Evolutionary conservation across 2,113 vertebrate genomes (phyloP).

Genomic region (Anthoscopus minutus): DNA sequence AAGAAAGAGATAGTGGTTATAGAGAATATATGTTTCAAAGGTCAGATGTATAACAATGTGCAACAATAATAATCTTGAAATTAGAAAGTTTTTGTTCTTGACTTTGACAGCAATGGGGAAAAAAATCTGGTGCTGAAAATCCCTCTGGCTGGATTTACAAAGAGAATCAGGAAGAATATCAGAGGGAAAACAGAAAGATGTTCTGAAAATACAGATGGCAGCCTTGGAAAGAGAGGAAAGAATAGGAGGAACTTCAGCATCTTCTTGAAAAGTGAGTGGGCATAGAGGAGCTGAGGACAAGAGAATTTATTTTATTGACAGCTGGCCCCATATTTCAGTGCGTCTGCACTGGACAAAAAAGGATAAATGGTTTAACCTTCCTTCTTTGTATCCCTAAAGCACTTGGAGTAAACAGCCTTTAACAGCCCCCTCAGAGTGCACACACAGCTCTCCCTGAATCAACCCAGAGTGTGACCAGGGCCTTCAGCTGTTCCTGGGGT

Average conservation of each 20-base stretch:
- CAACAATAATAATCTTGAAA: not conserved
- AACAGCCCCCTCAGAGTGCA: rapidly evolving
- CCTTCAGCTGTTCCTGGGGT: not conserved
- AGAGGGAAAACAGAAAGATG: not conserved
- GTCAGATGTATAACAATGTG: slow-evolving; percentile 41
- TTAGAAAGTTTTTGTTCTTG: slow-evolving; percentile 28
- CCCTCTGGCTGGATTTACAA: not conserved
- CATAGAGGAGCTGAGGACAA: not conserved
- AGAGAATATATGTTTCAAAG: slow-evolving; percentile 41
- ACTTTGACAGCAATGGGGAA: not conserved
- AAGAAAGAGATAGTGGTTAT: slow-evolving; percentile 35
- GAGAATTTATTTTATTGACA: not conserved
- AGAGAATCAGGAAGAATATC: not conserved
- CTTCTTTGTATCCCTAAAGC: not conserved
- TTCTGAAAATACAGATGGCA: not conserved
- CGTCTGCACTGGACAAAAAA: not conserved
- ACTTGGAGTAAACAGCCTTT: not conserved
- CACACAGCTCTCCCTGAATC: not conserved
- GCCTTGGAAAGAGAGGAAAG: not conserved
- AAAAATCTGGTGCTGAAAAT: not conserved
- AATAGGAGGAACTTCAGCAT: not conserved
- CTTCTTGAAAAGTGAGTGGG: not conserved
- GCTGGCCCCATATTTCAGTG: not conserved
- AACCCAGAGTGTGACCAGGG: not conserved
- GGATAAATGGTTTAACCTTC: not conserved